Evolutionary conservation across 2,888 invertebrate species (phyloP).

Genomic region (Aleiodes alternator): DNA sequence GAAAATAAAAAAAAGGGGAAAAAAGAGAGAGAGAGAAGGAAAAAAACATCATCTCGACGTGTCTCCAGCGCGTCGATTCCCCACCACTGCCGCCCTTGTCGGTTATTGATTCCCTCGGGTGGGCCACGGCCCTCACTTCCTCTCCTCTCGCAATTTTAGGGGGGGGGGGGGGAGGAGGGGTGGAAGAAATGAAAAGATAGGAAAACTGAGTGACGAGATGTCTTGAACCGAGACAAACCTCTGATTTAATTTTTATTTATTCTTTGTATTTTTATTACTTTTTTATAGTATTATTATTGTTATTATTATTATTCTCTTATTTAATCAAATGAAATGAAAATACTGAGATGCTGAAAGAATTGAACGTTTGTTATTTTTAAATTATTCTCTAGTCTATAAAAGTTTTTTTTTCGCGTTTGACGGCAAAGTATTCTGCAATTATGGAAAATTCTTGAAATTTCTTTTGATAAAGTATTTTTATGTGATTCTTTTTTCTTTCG

Average conservation of each 20-base stretch:
- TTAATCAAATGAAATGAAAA: slow-evolving; percentile 1
- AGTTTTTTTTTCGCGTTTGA: not conserved
- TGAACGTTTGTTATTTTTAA: not conserved
- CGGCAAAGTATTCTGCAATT: too few relatives aligned
- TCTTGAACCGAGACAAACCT: slow-evolving; percentile 44
- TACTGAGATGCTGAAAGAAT: not conserved
- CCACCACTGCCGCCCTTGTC: slow-evolving; percentile 63
- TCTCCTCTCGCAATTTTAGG: not conserved
- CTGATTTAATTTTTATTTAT: not conserved
- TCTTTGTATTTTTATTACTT: not conserved
- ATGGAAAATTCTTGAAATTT: too few relatives aligned
- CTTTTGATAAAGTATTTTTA: too few relatives aligned
- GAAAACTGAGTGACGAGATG: slow-evolving; percentile 46
- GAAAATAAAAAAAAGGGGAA: slow-evolving; percentile 23
- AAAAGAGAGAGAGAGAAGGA: too few relatives aligned
- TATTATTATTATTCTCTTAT: slow-evolving; percentile 8
- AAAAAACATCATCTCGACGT: slow-evolving; percentile 25
- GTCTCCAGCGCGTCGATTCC: slow-evolving; percentile 47
- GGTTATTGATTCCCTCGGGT: slow-evolving; percentile 75
- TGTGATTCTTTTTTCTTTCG: too few relatives aligned
- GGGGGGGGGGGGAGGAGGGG: slow-evolving; percentile 29
- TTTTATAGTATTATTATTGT: not conserved
- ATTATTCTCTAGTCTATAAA: not conserved
- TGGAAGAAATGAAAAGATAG: slow-evolving; percentile 49
- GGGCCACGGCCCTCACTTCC: slow-evolving; percentile 61